These are phyloP conservation scores for Caenorhabditis brenneri DNA, from an alignment of 1,140 invertebrate species.

Conservation along the genomic window DNA sequence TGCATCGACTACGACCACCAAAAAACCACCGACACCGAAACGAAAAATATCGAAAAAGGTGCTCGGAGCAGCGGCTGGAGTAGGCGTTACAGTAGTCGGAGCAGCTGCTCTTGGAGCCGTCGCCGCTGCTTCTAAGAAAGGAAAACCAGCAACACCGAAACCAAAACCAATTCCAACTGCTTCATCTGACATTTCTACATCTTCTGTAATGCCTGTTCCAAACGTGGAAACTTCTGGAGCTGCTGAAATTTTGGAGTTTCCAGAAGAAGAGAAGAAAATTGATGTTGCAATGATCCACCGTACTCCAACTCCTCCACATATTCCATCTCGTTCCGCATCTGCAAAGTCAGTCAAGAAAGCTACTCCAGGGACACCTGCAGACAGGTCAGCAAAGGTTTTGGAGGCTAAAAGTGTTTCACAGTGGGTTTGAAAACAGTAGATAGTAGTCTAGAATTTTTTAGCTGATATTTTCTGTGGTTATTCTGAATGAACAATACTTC, in stretches of 20 bases:
- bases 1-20: background rate
- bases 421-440: background rate
- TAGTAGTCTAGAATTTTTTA: background rate
- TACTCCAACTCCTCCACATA: background rate
- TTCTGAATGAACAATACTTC: background rate
- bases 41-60: conserved; percentile 12
- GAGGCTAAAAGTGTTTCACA: conserved; percentile 39
- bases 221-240: background rate
- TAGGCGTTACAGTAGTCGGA: conserved; percentile 26
- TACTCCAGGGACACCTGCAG: background rate
- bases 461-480: too few relatives aligned
- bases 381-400: conserved; percentile 25
- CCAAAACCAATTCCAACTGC: conserved; percentile 14
- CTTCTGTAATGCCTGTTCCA: background rate
- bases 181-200: background rate
- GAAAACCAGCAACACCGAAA: background rate
- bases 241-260: conserved; percentile 28
- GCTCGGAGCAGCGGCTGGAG: background rate
- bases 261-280: conserved; percentile 1
- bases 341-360: background rate
- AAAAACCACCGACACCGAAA: conserved; percentile 27
- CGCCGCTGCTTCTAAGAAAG: background rate
- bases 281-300: conserved; percentile 10
- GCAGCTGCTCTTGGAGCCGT: conserved; percentile 3
- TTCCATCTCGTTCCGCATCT: background rate